These are phyloP conservation scores for Mastomys natalensis DNA, from an alignment of 2,113 vertebrate species.

Conservation along the genomic window DNA sequence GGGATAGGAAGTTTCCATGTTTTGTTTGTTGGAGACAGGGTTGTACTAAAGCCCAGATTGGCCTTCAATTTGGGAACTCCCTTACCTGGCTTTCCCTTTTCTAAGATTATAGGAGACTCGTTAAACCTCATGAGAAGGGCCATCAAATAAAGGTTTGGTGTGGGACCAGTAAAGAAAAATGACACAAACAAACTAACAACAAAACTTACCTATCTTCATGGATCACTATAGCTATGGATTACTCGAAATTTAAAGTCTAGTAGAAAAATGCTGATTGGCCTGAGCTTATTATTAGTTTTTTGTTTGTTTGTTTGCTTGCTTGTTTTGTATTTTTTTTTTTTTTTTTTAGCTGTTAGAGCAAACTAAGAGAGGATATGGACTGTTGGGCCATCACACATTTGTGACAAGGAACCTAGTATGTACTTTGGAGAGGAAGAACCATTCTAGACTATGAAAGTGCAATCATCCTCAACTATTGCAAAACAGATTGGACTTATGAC, in stretches of 20 bases:
- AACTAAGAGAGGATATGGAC: background rate
- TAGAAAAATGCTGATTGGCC: background rate
- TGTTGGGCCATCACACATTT: background rate
- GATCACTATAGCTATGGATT: background rate
- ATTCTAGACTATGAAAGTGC: conserved; percentile 44
- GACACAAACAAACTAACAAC: background rate
- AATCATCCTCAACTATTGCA: conserved; percentile 38
- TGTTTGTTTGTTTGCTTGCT: too few species aligned
- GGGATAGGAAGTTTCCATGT: background rate
- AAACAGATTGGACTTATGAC: conserved; percentile 28
- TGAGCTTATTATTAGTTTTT: too few species aligned
- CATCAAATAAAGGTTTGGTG: background rate
- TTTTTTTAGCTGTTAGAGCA: background rate
- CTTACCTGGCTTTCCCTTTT: background rate
- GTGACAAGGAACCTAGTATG: conserved; percentile 64
- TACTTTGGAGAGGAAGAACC: conserved; percentile 56
- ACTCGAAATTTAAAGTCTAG: background rate
- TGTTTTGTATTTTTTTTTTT: background rate
- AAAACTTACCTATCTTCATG: background rate
- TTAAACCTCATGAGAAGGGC: background rate
- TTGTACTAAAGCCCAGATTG: background rate
- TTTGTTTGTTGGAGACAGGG: background rate
- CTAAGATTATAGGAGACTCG: background rate
- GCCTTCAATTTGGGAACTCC: background rate
- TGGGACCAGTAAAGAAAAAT: background rate